phyloP scores from a whole-genome alignment of 1,140 invertebrate genomes.

The Nebria ingens region DNA sequence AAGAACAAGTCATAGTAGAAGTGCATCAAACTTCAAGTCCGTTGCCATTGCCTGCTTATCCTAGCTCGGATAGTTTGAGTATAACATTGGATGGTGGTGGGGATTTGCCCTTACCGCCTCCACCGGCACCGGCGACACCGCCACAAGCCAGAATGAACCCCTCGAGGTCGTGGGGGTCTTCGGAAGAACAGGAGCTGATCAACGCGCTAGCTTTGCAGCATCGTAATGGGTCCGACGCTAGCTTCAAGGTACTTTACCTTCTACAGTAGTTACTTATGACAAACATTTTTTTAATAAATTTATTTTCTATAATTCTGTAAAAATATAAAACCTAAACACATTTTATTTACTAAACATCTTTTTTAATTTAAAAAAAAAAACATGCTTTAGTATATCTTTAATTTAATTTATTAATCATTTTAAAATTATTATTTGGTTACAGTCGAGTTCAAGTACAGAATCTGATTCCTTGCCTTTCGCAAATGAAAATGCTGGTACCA shows the following conservation, averaged over 20 bases:
- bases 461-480: constrained; percentile 96
- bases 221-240: constrained; percentile 70
- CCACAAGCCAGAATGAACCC: constrained; percentile 33
- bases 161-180: constrained; percentile 45
- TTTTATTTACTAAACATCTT: constrained; percentile 10
- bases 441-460: constrained; percentile 92
- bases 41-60: constrained; percentile 47
- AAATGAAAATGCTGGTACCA: constrained; percentile 97
- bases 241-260: constrained; percentile 59
- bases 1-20: constrained; percentile 47
- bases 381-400: not conserved
- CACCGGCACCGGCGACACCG: constrained; percentile 39
- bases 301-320: not conserved
- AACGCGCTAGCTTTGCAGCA: constrained; percentile 55
- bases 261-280: no score
- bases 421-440: constrained; percentile 32
- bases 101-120: constrained; percentile 44
- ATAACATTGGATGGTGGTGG: constrained; percentile 46
- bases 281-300: not conserved
- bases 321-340: no score
- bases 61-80: constrained; percentile 45
- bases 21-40: constrained; percentile 44
- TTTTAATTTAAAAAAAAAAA: not conserved
- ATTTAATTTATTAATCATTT: constrained; percentile 10
- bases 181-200: constrained; percentile 47